Evolutionary conservation across 1,140 invertebrate species (phyloP).

Genomic region (Cotesia chilonis): DNA sequence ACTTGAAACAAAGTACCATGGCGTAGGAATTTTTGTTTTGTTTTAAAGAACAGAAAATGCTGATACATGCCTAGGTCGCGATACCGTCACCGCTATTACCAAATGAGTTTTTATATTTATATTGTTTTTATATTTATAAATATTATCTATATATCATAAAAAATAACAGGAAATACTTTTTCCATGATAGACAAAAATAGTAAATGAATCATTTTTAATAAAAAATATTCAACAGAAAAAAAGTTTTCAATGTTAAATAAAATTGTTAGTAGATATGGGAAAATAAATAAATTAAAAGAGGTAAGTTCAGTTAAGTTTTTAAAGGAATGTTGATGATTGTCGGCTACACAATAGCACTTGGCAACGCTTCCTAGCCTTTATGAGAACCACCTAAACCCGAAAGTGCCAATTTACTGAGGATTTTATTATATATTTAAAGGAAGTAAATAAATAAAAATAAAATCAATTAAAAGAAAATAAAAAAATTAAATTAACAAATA

Average conservation of each 20-base stretch:
- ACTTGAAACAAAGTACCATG: slow-evolving; percentile 34
- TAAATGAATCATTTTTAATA: neutral
- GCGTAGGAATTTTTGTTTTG: slow-evolving; percentile 16
- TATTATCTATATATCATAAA: neutral
- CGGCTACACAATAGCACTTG: slow-evolving; percentile 67
- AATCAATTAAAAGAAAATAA: slow-evolving; percentile 30
- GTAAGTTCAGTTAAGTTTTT: slow-evolving; percentile 54
- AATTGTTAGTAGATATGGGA: slow-evolving; percentile 8
- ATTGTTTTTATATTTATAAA: neutral
- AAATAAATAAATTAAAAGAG: slow-evolving; percentile 43
- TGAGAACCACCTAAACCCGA: slow-evolving; percentile 44
- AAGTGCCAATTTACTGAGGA: slow-evolving; percentile 37
- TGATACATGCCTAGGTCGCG: slow-evolving; percentile 24
- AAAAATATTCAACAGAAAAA: neutral
- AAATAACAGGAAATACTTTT: neutral
- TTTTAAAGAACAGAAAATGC: slow-evolving; percentile 11
- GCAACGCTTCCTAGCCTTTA: slow-evolving; percentile 63
- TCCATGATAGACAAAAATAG: neutral
- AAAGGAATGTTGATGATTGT: slow-evolving; percentile 66
- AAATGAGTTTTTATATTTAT: neutral
- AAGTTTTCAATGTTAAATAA: slow-evolving; percentile 3
- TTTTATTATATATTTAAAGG: slow-evolving; percentile 21
- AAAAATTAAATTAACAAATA: slow-evolving; percentile 46
- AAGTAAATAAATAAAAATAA: slow-evolving; percentile 17
- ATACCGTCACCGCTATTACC: slow-evolving; percentile 20